Evolutionary conservation across 1,140 invertebrate species (phyloP), one percentile per base, ranked within the genome.

Genomic region (Ceratina australensis): DNA sequence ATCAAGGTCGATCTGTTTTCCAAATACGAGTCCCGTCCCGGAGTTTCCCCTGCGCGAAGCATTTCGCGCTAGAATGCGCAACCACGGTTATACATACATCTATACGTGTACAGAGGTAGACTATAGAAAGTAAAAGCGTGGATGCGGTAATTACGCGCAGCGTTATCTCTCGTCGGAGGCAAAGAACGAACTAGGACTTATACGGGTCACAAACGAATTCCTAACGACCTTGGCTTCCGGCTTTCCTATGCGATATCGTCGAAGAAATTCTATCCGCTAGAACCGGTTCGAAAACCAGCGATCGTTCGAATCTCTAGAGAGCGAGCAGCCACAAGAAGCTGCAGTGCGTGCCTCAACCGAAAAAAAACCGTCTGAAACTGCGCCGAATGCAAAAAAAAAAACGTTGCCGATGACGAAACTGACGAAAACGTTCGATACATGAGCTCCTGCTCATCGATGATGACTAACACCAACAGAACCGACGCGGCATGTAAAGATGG

Each of bases 221-320:
- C 26, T 54, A 76, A 82, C 65, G 83, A 86, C 84, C 84, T 86
- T 86, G 84, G 83, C 33, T 77, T 72, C 75, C 82, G 80, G 83
- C 83, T 82, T 85, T 76, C 69, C 69, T 80, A 76, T 67, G 69
- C 82, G 85, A 83, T 83, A 83, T 85, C 82, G 83, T 85, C 80
- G 80, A 86, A 85, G 77, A 71, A 86, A 85, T 86, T 85, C 83
- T 80, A 84, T 82, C 74, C 59, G 65, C 68, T 57, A 78, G 65
- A 86, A 85, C 84, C 84, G 84, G 84, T 86, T 86, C 78, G 56
- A 28, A 56, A 63, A 57, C 33, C 64, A 28, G 76, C 33, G 42
- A 79, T 83, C 76, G 83, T 86, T 85, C 82, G 82, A 82, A 85
- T 86, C 84, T 78, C 83, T 78, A 78, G 72, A 69, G 85, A 86